These are phyloP conservation scores for Alfaro cultratus DNA, from an alignment of 2,797 vertebrate species.

Conservation along the genomic window DNA sequence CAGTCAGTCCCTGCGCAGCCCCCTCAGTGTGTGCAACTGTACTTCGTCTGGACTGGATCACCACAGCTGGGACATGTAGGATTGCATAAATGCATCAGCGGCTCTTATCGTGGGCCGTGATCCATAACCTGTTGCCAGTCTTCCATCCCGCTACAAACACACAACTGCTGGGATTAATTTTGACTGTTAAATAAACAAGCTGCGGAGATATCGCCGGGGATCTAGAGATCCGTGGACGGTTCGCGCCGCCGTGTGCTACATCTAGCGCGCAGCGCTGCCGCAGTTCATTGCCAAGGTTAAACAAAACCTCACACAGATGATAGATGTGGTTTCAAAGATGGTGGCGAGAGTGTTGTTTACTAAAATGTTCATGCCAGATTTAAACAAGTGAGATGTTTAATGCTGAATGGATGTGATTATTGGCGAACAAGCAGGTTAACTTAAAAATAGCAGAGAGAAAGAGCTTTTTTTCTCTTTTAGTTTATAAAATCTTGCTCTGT, in stretches of 20 bases:
- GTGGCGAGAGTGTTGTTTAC: conserved; percentile 30
- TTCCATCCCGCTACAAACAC: conserved; percentile 54
- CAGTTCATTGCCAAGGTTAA: conserved; percentile 51
- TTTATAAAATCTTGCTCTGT: not conserved
- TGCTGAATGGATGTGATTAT: conserved; percentile 12
- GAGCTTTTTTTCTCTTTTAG: not conserved
- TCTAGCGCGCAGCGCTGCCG: conserved; percentile 16
- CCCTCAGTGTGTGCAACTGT: conserved; percentile 26
- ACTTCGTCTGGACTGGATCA: conserved; percentile 27
- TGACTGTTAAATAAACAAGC: conserved; percentile 63
- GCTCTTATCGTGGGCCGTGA: conserved; percentile 60
- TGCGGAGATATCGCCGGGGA: conserved; percentile 43
- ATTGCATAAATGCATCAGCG: conserved; percentile 50
- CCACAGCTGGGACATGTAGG: conserved; percentile 48
- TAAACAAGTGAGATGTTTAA: conserved; percentile 8
- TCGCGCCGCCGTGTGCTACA: conserved; percentile 29
- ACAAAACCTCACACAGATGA: conserved; percentile 54
- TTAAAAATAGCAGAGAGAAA: not conserved
- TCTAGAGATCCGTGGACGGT: conserved; percentile 41
- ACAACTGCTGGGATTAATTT: conserved; percentile 48
- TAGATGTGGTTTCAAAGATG: conserved; percentile 55
- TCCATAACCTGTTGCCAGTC: conserved; percentile 60
- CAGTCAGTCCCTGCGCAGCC: not conserved
- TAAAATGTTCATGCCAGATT: conserved; percentile 17
- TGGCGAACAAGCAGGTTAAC: not conserved